phyloP scores from a whole-genome alignment of 1,140 invertebrate species.

The Heliconius himera region DNA sequence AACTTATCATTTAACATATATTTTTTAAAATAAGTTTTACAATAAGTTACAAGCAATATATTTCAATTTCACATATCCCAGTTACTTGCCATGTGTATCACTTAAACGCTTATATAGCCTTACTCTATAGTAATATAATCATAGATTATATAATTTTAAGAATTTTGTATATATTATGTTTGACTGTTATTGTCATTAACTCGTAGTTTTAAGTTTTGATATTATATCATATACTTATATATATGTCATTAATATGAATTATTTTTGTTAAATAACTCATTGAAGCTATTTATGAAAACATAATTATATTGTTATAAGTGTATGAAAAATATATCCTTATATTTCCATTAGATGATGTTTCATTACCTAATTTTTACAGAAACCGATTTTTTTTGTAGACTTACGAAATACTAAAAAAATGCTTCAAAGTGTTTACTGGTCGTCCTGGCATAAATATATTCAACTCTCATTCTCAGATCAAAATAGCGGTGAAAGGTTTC shows the following conservation, averaged over 20 bases:
- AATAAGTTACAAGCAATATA: neutral
- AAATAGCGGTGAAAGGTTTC: no score
- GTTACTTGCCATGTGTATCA: conserved; percentile 48
- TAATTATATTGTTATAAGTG: conserved; percentile 43
- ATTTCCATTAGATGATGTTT: conserved; percentile 6
- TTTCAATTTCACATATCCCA: conserved; percentile 23
- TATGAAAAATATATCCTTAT: conserved; percentile 44
- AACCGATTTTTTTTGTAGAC: neutral
- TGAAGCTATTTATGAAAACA: conserved; percentile 27
- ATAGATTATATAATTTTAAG: conserved; percentile 27
- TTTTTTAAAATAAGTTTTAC: neutral
- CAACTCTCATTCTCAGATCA: no score
- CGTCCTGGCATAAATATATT: no score
- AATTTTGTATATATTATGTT: conserved; percentile 43
- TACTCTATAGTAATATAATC: conserved; percentile 55
- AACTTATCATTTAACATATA: neutral
- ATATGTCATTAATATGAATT: neutral
- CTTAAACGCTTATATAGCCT: conserved; percentile 35
- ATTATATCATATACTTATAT: conserved; percentile 9
- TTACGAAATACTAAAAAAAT: neutral
- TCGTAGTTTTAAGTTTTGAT: neutral
- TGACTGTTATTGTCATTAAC: conserved; percentile 1
- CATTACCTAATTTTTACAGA: neutral
- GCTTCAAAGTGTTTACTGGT: no score
- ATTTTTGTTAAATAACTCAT: conserved; percentile 17